A percentile compares a stretch with the other conserved stretches of the same genome.
Conservation (phyloP, 1,140 invertebrate genomes). For the Maconellicoccus hirsutus region DNA sequence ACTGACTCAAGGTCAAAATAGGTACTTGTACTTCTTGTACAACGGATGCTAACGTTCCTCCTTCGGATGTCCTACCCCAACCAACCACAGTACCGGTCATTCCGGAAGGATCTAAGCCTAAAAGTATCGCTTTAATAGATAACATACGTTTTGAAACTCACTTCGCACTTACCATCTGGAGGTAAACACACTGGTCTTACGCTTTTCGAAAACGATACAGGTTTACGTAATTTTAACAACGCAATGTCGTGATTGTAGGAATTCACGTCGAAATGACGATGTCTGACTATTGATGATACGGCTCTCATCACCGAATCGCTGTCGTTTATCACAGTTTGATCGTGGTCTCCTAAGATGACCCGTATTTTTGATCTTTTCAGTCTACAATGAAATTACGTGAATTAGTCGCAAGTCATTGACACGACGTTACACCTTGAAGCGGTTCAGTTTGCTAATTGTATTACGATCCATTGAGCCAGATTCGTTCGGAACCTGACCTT, state of each 20-base stretch:
- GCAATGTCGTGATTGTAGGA: constrained; percentile 82
- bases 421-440: too few species aligned
- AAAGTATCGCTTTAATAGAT: too few species aligned
- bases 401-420: too few species aligned
- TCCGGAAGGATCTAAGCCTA: constrained; percentile 57
- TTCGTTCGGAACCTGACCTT: too few species aligned
- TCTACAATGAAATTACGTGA: constrained; percentile 36
- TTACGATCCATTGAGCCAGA: too few species aligned
- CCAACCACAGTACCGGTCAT: constrained; percentile 62
- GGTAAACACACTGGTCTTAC: constrained; percentile 71
- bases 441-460: too few species aligned
- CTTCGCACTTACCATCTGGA: constrained; percentile 39
- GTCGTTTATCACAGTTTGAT: constrained; percentile 63
- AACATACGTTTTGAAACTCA: background rate
- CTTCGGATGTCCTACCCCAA: constrained; percentile 70
- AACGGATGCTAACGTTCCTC: constrained; percentile 60
- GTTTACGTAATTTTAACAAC: constrained; percentile 58
- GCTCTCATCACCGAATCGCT: constrained; percentile 59
- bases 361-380: constrained; percentile 64
- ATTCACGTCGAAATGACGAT: constrained; percentile 67
- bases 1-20: constrained; percentile 62
- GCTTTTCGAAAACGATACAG: constrained; percentile 62
- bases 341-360: constrained; percentile 65
- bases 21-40: constrained; percentile 75
- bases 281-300: constrained; percentile 61